Base-by-base conservation (phyloP, 2,888 invertebrate genomes). In the Trimorus sp. region DNA sequence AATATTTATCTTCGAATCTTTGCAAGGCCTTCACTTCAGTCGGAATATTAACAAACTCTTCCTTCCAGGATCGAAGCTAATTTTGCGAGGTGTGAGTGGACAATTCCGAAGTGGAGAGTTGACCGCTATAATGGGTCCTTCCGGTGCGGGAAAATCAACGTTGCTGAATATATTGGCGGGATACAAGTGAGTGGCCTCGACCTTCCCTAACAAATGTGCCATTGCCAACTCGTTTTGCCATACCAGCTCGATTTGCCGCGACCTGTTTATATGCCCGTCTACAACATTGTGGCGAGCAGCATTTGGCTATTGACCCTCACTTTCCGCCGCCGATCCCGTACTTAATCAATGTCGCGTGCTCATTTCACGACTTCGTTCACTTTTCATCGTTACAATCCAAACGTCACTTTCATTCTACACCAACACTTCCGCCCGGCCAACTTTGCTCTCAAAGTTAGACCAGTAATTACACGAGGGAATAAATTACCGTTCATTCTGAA, bases 81-180 rank as follows among this genome's bases (percentile, higher is more conserved):
- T 98, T 86, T 92, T 98, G 73, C 94, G 96, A 82, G 95, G 94
- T 69, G 94, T 98, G 70, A 96, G 94, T 84, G 98, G 98, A 0
- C 94, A 95, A 87, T 98, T 98, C 91, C 94, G 93, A 54, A 96
- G 97, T 0, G 97, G 97, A 11, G 95, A 98, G 90, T 92, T 98
- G 81, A 97, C 97, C 0, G 98, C 97, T 51, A 97, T 98, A 84
- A 94, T 98, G 92, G 98, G 98, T 0, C 98, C 98, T 0, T 98
- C 98, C 0, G 98, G 98, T 0, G 96, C 97, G 5, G 97, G 98
- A 59, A 98, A 98, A 92, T 97, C 97, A 68, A 97, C 98, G 0
- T 93, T 98, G 8, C 94, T 98, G 75, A 98, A 98, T 89, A 94
- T 98, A 82, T 92, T 98, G 38, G 97, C 98, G 37, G 98, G 98